Evolutionary conservation across 1,140 invertebrate genomes (phyloP), one percentile per base, ranked within the genome.

Genomic region (Goniozus legneri): DNA sequence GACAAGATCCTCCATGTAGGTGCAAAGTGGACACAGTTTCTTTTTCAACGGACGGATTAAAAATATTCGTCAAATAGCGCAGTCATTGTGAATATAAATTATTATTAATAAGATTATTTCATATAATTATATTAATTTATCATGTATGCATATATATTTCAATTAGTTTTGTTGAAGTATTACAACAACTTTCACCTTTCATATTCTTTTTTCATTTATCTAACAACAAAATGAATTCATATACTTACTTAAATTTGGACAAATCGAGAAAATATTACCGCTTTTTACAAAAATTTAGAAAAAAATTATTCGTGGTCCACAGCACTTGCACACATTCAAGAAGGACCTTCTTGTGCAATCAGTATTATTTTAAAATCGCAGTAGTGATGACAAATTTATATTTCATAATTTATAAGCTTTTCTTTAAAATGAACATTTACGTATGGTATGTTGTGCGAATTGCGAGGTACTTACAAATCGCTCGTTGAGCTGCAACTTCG

Each of bases 331-430:
- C 50, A 40, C 59, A 56, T 54, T 57, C 16, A n/a, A n/a, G n/a
- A n/a, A n/a, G n/a, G n/a, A n/a, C n/a, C n/a, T n/a, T 40, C 16
- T 53, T 36, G 35, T 46, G 44, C 16, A 32, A 35, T 46, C 31
- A 58, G 27, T 44, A 54, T 44, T 64, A 57, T 54, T 50, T 60
- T 57, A 65, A 64, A 69, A n/a, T 67, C 62, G 65, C 66, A 69
- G 58, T 54, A 54, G 61, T 52, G 57, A 61, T 60, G 61, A 67
- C 59, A 65, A 60, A 41, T 61, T 65, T 57, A 62, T 53, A 54
- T 62, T 46, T 32, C 55, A 13, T 52, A 22, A 27, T 58, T 48
- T 31, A 27, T 47, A 52, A 44, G 52, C 44, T 45, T 40, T 34
- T 59, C 44, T 30, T 52, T 55, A 59, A 59, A 40, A 50, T 38